Evolutionary conservation across 2,113 vertebrate genomes (phyloP).

Genomic region (Gopherus flavomarginatus): DNA sequence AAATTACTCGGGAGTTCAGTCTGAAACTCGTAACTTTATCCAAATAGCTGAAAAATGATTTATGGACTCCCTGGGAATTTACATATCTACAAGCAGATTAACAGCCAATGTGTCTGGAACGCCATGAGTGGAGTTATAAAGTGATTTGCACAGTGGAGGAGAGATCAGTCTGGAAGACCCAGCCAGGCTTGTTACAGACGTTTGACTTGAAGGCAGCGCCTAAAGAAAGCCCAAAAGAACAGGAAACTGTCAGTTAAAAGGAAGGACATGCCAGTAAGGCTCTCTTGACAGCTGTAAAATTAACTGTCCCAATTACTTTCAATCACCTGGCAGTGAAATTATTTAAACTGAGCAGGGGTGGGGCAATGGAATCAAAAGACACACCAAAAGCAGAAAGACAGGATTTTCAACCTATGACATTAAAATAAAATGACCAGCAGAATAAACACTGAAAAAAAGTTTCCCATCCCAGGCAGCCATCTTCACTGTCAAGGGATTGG

Average conservation of each 20-base stretch:
- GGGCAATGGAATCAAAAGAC: conserved; percentile 29
- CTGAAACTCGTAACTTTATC: neutral
- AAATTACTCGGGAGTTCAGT: neutral
- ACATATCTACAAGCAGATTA: neutral
- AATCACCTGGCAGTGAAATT: neutral
- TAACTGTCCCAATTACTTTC: neutral
- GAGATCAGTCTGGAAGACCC: neutral
- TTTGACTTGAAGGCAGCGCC: neutral
- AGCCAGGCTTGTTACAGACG: neutral
- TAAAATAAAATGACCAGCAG: neutral
- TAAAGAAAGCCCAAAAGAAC: neutral
- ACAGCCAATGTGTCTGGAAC: neutral
- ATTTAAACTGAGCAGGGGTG: neutral
- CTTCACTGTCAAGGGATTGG: neutral
- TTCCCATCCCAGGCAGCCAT: neutral
- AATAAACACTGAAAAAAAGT: neutral
- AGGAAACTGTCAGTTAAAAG: neutral
- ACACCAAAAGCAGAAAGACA: neutral
- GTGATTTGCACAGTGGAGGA: neutral
- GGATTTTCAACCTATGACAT: neutral
- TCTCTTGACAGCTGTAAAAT: neutral
- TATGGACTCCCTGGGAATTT: neutral
- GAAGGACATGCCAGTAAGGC: neutral
- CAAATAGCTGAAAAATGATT: neutral
- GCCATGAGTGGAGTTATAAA: neutral